A percentile compares a stretch with the other conserved stretches of the same genome.
Conservation (phyloP, 2,888 invertebrate species). For the Diloba caeruleocephala region DNA sequence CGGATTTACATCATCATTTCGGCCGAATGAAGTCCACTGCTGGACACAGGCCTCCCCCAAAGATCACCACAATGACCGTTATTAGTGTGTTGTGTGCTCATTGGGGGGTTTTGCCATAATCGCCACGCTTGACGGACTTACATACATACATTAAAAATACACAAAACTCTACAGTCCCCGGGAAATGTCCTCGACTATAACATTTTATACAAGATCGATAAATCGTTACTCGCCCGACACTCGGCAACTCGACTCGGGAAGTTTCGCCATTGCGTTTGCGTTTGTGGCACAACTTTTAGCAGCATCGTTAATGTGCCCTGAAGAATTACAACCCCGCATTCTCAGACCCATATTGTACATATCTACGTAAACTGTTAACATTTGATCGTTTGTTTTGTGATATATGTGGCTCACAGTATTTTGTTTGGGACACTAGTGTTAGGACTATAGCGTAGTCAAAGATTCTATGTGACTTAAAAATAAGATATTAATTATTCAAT, state of each 20-base stretch:
- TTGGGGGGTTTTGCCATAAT: too few species aligned
- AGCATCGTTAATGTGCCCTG: constrained; percentile 50
- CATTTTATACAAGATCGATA: constrained; percentile 50
- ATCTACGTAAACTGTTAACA: constrained; percentile 45
- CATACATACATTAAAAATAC: too few species aligned
- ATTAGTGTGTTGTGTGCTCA: too few species aligned
- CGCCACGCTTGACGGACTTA: too few species aligned
- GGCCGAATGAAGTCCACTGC: too few species aligned
- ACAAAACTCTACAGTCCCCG: neutral
- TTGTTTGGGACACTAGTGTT: constrained; percentile 19
- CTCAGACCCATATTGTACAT: constrained; percentile 33
- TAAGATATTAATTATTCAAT: too few species aligned
- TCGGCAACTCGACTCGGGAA: constrained; percentile 20
- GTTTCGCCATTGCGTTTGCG: constrained; percentile 43
- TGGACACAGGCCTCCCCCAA: too few species aligned
- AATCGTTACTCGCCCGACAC: constrained; percentile 37
- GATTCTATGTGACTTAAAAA: too few species aligned
- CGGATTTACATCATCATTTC: too few species aligned
- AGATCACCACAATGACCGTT: too few species aligned
- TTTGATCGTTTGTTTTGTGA: constrained; percentile 45
- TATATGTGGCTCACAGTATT: constrained; percentile 34
- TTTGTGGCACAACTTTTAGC: constrained; percentile 47
- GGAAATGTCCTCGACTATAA: constrained; percentile 16
- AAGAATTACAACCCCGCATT: constrained; percentile 52
- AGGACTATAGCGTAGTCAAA: too few species aligned